Evolutionary conservation across 2,888 invertebrate genomes (phyloP).

Genomic region (Synergus laeviventris): DNA sequence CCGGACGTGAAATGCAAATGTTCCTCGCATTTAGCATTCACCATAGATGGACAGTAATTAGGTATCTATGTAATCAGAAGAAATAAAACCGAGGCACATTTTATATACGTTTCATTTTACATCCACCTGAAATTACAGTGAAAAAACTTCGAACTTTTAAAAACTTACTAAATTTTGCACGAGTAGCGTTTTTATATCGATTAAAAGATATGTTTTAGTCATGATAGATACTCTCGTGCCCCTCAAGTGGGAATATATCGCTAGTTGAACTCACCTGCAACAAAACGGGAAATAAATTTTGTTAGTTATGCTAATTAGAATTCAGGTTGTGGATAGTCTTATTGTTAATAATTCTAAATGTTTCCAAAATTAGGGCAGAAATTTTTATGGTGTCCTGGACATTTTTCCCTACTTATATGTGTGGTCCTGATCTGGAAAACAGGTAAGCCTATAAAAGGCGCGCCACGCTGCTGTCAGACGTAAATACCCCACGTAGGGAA

Average conservation of each 20-base stretch:
- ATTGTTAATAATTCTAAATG: no score
- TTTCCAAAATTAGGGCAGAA: no score
- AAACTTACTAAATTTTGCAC: not conserved
- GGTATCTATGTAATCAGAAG: not conserved
- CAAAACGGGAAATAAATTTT: not conserved
- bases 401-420: no score
- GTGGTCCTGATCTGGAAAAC: no score
- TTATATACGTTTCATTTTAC: not conserved
- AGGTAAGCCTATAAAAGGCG: no score
- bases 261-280: not conserved
- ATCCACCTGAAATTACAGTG: not conserved
- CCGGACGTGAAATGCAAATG: not conserved
- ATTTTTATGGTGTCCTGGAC: no score
- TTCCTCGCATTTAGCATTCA: not conserved
- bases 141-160: not conserved
- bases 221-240: not conserved
- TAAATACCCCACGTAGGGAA: no score
- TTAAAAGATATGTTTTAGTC: not conserved
- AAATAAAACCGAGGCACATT: no score
- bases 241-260: not conserved
- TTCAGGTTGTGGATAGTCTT: not conserved
- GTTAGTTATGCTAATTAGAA: constrained; percentile 11
- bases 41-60: not conserved
- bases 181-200: not conserved
- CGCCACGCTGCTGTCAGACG: no score